Percentiles rank a stretch among this genome's conserved stretches.
phyloP scores from a whole-genome alignment of 2,113 vertebrate species.

The Macquaria ambigua region DNA sequence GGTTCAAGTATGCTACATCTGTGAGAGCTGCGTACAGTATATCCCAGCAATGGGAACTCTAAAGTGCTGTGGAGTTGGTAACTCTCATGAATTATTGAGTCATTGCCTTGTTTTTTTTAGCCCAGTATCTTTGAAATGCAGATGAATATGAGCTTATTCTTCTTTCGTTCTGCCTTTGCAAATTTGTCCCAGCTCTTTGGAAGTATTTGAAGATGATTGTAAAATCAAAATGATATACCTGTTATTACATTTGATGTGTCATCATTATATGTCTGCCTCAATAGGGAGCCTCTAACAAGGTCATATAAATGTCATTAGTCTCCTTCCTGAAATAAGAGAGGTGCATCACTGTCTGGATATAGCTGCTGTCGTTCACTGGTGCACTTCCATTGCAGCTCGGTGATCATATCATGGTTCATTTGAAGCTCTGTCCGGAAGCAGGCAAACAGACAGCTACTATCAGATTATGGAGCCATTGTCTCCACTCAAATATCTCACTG shows the following conservation, averaged over 20 bases:
- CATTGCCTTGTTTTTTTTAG: slow-evolving; percentile 34
- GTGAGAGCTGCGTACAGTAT: slow-evolving; percentile 10
- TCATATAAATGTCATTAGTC: slow-evolving; percentile 66
- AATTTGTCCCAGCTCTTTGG: slow-evolving; percentile 32
- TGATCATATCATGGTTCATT: slow-evolving; percentile 64
- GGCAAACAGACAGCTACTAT: slow-evolving; percentile 55
- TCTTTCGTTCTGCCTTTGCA: slow-evolving; percentile 1
- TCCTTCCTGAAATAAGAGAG: slow-evolving; percentile 75
- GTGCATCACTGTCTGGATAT: slow-evolving; percentile 47
- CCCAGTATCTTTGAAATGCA: slow-evolving; percentile 51
- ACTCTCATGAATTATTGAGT: slow-evolving; percentile 75
- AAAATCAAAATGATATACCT: slow-evolving; percentile 2
- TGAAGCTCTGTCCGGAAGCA: slow-evolving; percentile 68
- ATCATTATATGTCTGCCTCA: slow-evolving; percentile 23
- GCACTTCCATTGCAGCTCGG: slow-evolving; percentile 52
- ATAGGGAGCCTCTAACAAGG: slow-evolving; percentile 50
- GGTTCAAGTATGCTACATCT: slow-evolving; percentile 10
- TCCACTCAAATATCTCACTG: slow-evolving; percentile 28
- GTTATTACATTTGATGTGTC: slow-evolving; percentile 13
- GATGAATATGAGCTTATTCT: slow-evolving; percentile 33
- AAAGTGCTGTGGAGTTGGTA: slow-evolving; percentile 56
- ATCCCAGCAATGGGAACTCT: slow-evolving; percentile 28
- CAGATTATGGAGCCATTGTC: slow-evolving; percentile 65
- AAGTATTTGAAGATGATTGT: slow-evolving; percentile 12
- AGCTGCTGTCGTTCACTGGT: slow-evolving; percentile 30